Base-by-base conservation (phyloP, 2,797 vertebrate species). In the Gila robusta region DNA sequence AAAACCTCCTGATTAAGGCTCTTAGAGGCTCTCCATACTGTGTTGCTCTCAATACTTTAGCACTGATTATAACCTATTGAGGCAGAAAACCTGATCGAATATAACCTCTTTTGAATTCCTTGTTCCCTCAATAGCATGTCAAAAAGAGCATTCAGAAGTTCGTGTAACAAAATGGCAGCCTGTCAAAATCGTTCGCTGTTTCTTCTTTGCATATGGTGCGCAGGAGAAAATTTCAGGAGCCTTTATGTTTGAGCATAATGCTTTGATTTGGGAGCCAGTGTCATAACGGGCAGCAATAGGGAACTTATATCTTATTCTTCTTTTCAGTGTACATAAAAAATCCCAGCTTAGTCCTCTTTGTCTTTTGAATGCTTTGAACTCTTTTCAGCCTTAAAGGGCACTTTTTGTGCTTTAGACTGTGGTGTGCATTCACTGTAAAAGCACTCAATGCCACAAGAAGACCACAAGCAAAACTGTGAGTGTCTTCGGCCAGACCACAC, bases 321-420 rank as follows among this genome's bases (percentile, higher is more conserved):
- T 97, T 98, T 99, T 99, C 97, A 99, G 97, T 98, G 97, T 98
- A 98, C 97, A 97, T 98, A 98, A 98, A 98, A 97, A 99, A 98
- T 97, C 97, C 97, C 97, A 98, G 97, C 97, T 99, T 99, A 99
- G 97, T 96, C 96, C 96, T 98, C 98, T 98, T 99, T 99, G 97
- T 99, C 97, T 98, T 97, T 97, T 97, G 92, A 97, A 97, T 95
- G 96, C 98, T 99, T 99, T 99, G 98, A 99, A 99, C 97, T 97
- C 97, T 96, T 98, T 99, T 97, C 97, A 96, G 97, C 96, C 96
- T 97, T 97, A 98, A 97, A 97, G 96, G 95, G 96, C 96, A 97
- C 96, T 97, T 97, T 98, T 97, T 98, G 96, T 97, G 98, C 97
- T 96, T 93, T 96, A 97, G 97, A 97, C 96, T 96, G 96, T 96